phyloP scores from a whole-genome alignment of 2,888 invertebrate genomes.

The Lordiphosa andalusiaca region DNA sequence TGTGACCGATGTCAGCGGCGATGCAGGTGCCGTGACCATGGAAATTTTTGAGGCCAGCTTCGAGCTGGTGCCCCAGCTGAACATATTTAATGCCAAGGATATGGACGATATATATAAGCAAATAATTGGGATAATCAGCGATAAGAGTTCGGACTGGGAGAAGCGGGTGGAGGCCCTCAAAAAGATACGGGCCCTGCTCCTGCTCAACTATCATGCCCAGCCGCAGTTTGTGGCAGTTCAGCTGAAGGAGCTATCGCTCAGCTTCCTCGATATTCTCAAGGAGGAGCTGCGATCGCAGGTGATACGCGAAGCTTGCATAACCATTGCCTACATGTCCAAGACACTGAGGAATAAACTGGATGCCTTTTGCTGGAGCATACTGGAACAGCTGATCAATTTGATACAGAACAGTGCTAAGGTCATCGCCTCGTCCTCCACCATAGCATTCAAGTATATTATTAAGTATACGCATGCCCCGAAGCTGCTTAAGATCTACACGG shows the following conservation, averaged over 20 bases:
- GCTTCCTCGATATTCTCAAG: constrained; percentile 90
- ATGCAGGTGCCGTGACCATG: constrained; percentile 93
- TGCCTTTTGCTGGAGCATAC: constrained; percentile 90
- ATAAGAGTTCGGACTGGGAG: constrained; percentile 95
- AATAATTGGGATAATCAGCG: constrained; percentile 88
- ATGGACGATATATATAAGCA: constrained; percentile 90
- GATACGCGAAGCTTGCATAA: constrained; percentile 97
- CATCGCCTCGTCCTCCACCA: constrained; percentile 92
- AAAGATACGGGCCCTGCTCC: constrained; percentile 89
- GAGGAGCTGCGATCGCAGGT: constrained; percentile 92
- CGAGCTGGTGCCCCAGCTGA: constrained; percentile 89
- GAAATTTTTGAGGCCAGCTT: constrained; percentile 93
- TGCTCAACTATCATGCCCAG: constrained; percentile 88
- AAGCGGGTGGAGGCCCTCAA: constrained; percentile 94
- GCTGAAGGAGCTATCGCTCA: constrained; percentile 89
- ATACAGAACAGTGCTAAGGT: constrained; percentile 98
- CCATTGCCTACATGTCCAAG: constrained; percentile 95
- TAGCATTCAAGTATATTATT: constrained; percentile 93
- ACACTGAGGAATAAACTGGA: constrained; percentile 91
- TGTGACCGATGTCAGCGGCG: constrained; percentile 68
- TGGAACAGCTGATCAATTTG: constrained; percentile 91
- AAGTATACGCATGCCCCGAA: constrained; percentile 90
- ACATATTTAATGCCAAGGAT: constrained; percentile 91
- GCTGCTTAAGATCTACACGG: constrained; percentile 89
- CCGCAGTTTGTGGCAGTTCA: constrained; percentile 86